Evolutionary conservation across 2,797 vertebrate species (phyloP), one percentile per base, ranked within the genome.

Genomic region (Lutjanus campechanus): DNA sequence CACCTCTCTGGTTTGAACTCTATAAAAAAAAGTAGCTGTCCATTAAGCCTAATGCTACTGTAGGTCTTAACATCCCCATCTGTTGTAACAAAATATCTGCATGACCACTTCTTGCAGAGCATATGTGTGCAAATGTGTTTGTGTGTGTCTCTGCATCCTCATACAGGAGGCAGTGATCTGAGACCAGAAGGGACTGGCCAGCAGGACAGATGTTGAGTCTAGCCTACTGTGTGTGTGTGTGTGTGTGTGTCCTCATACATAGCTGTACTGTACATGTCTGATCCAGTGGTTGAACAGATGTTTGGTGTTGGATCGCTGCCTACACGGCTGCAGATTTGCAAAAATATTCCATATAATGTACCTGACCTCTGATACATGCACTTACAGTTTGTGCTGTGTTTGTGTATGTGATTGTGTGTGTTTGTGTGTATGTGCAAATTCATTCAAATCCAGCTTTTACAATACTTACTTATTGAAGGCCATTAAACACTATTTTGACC

Each of bases 281-380:
- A 72, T 84, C 68, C 85, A 85, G 81, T 40, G 16, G 81, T 71
- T 80, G 79, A 81, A 54, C 91, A 93, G 92, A 92, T 93, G 90
- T 49, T 69, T 20, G 43, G 11, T 74, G 75, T 62, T 89, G 89
- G 81, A 74, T 66, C 47, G 19, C 60, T 60, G 79, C 78, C 85
- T 77, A 63, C 76, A 69, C 73, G 83, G 79, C 73, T 83, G 79
- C 73, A 91, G 68, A 69, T 79, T 53, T 88, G 70, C 29, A 49
- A 65, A 65, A 66, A 78, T 29, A 82, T 75, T 68, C 44, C 63
- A 55, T 46, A 58, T 46, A 68, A 84, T 70, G 77, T 58, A 79
- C 59, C 65, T 84, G 69, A 85, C 73, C 83, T 69, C 41, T 54
- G 8, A 54, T 49, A 51, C 40, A 36, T 59, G 11, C 41, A 9